Evolutionary conservation across 1,140 invertebrate species (phyloP), one percentile per base, ranked within the genome.

Genomic region (Drosophila nigromelanica): DNA sequence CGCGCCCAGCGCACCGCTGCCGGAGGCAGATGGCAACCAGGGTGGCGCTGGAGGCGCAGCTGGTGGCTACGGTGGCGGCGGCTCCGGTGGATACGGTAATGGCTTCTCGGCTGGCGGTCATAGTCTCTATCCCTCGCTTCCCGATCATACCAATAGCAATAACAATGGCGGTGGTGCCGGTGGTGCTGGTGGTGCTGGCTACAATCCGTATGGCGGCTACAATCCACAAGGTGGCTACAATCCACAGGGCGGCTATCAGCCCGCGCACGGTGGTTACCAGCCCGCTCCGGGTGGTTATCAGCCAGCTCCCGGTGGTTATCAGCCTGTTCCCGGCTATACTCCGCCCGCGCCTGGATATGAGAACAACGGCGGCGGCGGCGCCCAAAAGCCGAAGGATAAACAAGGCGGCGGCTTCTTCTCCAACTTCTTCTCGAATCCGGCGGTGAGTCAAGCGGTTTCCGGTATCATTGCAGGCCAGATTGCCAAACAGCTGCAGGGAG

Each of bases 381-480:
- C 45, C 10, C 86, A 90, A 11, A 89, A 91, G 50, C 86, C 81
- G 11, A 91, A 90, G 51, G 90, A 91, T 47, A 91, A 91, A 47
- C 78, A 91, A 63, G 90, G 90, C 63, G 90, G 86, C 51, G 87
- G 90, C 55, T 91, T 91, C 76, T 90, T 91, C 64, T 91, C 90
- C 37, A 90, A 76, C 50, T 90, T 91, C 66, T 90, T 91, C 64
- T 90, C 87, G 21, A 91, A 89, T 72, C 90, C 90, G 64, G 85
- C 85, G 56, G 90, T 91, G 52, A 90, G 77, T 80, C 89, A 91
- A 78, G 90, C 90, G 54, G 87, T 91, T 8, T 79, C 81, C 40
- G 90, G 90, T 70, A 90, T 91, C 47, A 90, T 91, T 90, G 87
- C 90, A 62, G 90, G 89, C 45, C 90, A 91, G 68, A 91, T 91